Evolutionary conservation across 2,113 vertebrate species (phyloP).

Genomic region (Stomatorhinus ivindoensis): DNA sequence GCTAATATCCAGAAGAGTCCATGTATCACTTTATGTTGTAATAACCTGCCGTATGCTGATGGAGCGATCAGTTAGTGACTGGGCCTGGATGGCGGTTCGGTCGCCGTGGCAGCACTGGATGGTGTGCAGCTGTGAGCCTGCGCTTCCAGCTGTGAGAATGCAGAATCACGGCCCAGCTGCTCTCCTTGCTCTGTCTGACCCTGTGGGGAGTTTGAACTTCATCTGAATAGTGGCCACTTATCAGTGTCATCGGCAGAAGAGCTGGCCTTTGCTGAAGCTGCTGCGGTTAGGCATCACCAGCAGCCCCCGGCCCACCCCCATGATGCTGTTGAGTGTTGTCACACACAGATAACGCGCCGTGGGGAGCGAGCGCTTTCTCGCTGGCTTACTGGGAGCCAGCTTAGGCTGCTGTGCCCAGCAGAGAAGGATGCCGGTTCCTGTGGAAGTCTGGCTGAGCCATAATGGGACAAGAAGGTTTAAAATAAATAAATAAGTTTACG

Average conservation of each 20-base stretch:
- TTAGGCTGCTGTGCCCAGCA: conserved; percentile 38
- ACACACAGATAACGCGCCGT: conserved; percentile 44
- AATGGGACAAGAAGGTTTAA: conserved; percentile 33
- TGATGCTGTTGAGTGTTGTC: conserved; percentile 38
- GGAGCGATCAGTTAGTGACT: background rate
- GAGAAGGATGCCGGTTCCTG: conserved; percentile 37
- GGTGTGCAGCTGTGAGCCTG: background rate
- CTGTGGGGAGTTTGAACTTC: background rate
- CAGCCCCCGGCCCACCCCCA: conserved; percentile 10
- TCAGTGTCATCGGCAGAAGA: background rate
- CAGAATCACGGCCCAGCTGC: background rate
- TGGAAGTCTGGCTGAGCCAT: conserved; percentile 45
- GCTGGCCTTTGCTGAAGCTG: background rate
- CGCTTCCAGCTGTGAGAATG: background rate
- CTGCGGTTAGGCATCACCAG: background rate
- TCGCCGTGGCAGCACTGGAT: background rate
- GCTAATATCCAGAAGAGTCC: background rate
- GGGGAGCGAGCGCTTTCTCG: conserved; percentile 48
- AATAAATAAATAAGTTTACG: background rate
- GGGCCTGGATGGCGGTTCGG: background rate
- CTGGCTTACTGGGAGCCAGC: conserved; percentile 28
- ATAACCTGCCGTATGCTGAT: background rate
- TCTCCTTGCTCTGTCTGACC: background rate
- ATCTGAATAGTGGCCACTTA: background rate
- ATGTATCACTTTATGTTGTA: background rate